Evolutionary conservation across 2,113 vertebrate genomes (phyloP), one percentile per base, ranked within the genome.

Genomic region (Perca fluviatilis): DNA sequence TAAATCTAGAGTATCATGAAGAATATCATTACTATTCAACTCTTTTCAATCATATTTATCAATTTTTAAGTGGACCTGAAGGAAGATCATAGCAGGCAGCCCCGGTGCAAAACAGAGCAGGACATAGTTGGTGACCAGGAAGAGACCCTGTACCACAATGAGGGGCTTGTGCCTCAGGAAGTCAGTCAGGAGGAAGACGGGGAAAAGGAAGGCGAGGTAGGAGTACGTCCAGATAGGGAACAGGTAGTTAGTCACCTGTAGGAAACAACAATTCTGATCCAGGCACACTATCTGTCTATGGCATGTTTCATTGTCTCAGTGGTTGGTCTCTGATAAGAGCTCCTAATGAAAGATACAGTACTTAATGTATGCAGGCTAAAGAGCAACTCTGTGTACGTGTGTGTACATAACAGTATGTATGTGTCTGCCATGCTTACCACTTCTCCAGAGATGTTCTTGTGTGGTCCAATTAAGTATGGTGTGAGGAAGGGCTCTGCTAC

Each of bases 211-310:
- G 23, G 86, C 89, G 47, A 95, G 74, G 80, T 96, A 95, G 33
- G 95, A 95, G 54, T 96, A 96, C 0, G 95, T 95, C 95, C 95
- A 95, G 57, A 96, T 94, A 13, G 95, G 95, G 77, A 93, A 94
- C 66, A 96, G 73, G 61, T 93, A 90, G 83, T 95, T 96, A 25
- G 91, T 96, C 50, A 95, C 69, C 95, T 95, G 66, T 18, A 25
- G 40, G 53, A 67, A 79, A 86, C 46, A 64, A 50, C 5, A 72
- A 69, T 43, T 7, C 8, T 54, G 11, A 63, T 65, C 14, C 18
- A 33, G 7, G 58, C 3, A 64, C 33, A 27, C 50, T 27, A 79
- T 25, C 10, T 61, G 6, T 25, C 51, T 3, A 30, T 18, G 4
- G 12, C 46, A 49, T 50, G 2, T 68, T 5, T 19, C 21, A 23